Percentiles rank a stretch among this genome's conserved stretches.
Conservation (phyloP, 2,113 vertebrate species). For the Seriola aureovittata region DNA sequence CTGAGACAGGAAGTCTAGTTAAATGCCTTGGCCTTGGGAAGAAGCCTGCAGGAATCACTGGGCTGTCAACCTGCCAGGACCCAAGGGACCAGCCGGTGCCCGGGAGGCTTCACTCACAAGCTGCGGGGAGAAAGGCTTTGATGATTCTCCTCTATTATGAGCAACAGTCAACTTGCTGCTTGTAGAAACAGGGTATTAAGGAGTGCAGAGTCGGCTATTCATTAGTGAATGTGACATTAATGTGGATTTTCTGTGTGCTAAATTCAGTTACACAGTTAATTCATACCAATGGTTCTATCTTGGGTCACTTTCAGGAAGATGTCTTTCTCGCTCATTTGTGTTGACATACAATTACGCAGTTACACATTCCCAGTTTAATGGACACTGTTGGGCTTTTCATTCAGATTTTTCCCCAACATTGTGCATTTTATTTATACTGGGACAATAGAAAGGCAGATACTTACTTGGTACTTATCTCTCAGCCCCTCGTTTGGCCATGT, state of each 20-base stretch:
- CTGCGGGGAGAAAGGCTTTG: conserved; percentile 51
- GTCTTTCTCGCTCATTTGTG: neutral
- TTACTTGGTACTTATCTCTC: neutral
- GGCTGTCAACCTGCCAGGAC: conserved; percentile 66
- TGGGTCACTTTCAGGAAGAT: neutral
- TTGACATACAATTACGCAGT: conserved; percentile 11
- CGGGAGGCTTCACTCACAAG: conserved; percentile 51
- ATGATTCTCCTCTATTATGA: conserved; percentile 48
- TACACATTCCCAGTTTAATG: neutral
- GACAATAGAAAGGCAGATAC: neutral
- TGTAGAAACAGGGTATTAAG: conserved; percentile 23
- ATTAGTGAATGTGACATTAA: conserved; percentile 21
- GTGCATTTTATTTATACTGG: neutral
- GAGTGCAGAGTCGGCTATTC: conserved; percentile 4
- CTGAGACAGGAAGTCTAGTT: conserved; percentile 48
- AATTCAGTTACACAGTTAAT: conserved; percentile 28
- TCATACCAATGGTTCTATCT: neutral
- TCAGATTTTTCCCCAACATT: neutral
- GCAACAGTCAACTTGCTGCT: conserved; percentile 28
- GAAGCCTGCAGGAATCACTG: conserved; percentile 55
- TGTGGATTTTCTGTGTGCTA: neutral
- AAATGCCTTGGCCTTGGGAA: conserved; percentile 52
- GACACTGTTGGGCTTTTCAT: neutral
- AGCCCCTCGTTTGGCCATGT: neutral
- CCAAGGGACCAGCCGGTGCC: conserved; percentile 60